These are phyloP conservation scores for Chrysaora quinquecirrha DNA, from an alignment of 30 jellyfish, hydroid and myxozoan genomes.

Conservation along the genomic window DNA sequence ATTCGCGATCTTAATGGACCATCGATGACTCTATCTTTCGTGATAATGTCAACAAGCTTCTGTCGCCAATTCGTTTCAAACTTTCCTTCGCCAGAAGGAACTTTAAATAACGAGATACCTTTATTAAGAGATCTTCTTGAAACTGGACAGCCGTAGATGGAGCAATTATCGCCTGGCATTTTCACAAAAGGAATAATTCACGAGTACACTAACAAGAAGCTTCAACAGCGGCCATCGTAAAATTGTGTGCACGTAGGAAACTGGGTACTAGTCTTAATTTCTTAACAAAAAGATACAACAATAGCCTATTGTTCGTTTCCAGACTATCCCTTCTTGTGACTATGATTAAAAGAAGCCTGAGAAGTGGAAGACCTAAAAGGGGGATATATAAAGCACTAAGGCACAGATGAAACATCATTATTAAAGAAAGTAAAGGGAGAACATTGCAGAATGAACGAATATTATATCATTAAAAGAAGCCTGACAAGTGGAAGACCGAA, in stretches of 20 bases:
- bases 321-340: conserved; percentile 46
- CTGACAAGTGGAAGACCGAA: no score
- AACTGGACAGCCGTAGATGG: neutral
- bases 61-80: conserved; percentile 46
- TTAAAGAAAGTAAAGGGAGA: no score
- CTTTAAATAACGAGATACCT: neutral
- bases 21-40: conserved; percentile 20
- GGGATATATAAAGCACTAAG: no score
- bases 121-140: neutral
- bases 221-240: conserved; percentile 5
- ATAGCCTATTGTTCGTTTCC: conserved; percentile 34
- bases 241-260: conserved; percentile 35
- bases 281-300: conserved; percentile 41
- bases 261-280: conserved; percentile 51
- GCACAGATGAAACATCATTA: no score
- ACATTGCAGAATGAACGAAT: no score
- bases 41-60: conserved; percentile 41
- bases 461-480: no score
- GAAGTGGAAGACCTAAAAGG: no score
- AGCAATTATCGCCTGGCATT: neutral
- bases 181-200: neutral
- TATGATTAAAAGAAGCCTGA: neutral
- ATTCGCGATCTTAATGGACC: conserved; percentile 33
- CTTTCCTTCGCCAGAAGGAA: neutral
- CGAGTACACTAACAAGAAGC: neutral